These are phyloP conservation scores for Oscheius sp. DNA, from an alignment of 2,888 invertebrate genomes.

Conservation along the genomic window DNA sequence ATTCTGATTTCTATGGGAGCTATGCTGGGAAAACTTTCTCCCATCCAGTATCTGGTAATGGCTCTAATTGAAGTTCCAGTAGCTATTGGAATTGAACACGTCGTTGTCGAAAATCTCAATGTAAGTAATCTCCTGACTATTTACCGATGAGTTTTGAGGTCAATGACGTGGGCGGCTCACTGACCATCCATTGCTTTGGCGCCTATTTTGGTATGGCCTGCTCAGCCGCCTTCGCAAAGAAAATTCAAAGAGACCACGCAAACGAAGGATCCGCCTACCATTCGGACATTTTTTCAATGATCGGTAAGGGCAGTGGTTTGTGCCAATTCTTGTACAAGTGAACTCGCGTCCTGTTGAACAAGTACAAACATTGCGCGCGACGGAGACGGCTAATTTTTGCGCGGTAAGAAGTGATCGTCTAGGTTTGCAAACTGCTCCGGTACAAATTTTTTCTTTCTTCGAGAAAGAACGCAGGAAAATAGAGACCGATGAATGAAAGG, in stretches of 20 bases:
- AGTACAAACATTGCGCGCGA: background rate
- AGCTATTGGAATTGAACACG: constrained; percentile 73
- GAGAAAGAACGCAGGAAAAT: too few species aligned
- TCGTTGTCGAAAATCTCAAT: constrained; percentile 36
- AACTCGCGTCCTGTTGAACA: background rate
- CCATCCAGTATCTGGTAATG: constrained; percentile 75
- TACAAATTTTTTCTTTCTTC: too few species aligned
- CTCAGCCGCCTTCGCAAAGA: constrained; percentile 79
- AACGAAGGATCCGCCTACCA: constrained; percentile 83
- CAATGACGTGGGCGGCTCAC: constrained; percentile 91
- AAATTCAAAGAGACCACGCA: constrained; percentile 63
- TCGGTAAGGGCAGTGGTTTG: constrained; percentile 79
- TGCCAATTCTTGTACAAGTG: background rate
- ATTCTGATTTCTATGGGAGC: constrained; percentile 77
- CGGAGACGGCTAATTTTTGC: too few species aligned
- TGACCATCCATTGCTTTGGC: constrained; percentile 92
- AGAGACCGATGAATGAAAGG: background rate
- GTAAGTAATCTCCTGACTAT: constrained; percentile 64
- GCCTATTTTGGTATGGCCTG: constrained; percentile 93
- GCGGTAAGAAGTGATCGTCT: too few species aligned
- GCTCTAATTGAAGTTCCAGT: constrained; percentile 75
- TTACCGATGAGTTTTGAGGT: constrained; percentile 78
- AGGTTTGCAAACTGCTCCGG: too few species aligned
- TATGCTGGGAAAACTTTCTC: constrained; percentile 75
- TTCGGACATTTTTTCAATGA: constrained; percentile 93